Conservation (phyloP, 1,140 invertebrate species). For the Aradophagus sp. region DNA sequence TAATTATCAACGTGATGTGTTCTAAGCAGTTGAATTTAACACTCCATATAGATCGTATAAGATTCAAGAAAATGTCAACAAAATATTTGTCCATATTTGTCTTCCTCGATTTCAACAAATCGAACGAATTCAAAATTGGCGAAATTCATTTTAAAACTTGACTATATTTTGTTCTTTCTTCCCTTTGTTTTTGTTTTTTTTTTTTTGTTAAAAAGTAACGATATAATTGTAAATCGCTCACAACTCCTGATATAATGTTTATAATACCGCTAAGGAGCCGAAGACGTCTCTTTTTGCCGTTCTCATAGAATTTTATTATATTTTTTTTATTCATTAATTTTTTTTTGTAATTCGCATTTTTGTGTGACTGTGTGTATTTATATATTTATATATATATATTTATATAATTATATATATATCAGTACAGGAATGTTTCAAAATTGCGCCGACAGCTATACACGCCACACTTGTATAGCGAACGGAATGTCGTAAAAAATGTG, state of each 20-base stretch:
- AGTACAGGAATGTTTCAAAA: conserved; percentile 54
- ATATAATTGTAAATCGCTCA: conserved; percentile 55
- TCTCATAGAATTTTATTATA: conserved; percentile 27
- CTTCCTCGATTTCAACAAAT: conserved; percentile 47
- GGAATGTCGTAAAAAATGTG: conserved; percentile 33
- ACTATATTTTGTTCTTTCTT: conserved; percentile 44
- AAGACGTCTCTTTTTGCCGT: conserved; percentile 31
- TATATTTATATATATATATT: conserved; percentile 56
- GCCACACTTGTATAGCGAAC: conserved; percentile 16
- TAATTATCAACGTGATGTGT: conserved; percentile 59
- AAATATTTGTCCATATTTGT: conserved; percentile 55
- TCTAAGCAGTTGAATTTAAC: conserved; percentile 59
- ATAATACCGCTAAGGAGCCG: conserved; percentile 52
- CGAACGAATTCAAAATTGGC: conserved; percentile 53
- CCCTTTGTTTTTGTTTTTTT: conserved; percentile 14
- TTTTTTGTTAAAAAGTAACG: conserved; percentile 48
- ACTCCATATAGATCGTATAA: conserved; percentile 59
- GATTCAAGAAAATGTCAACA: conserved; percentile 57
- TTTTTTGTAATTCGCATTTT: conserved; percentile 41
- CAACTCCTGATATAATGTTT: conserved; percentile 56
- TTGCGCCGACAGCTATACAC: conserved; percentile 19
- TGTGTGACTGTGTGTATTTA: conserved; percentile 51
- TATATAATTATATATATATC: conserved; percentile 57
- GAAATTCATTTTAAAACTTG: conserved; percentile 45
- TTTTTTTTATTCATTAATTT: conserved; percentile 19